A percentile compares a stretch with the other conserved stretches of the same genome.
phyloP scores from a whole-genome alignment of 2,888 invertebrate species.

The Myopa tessellatipennis region DNA sequence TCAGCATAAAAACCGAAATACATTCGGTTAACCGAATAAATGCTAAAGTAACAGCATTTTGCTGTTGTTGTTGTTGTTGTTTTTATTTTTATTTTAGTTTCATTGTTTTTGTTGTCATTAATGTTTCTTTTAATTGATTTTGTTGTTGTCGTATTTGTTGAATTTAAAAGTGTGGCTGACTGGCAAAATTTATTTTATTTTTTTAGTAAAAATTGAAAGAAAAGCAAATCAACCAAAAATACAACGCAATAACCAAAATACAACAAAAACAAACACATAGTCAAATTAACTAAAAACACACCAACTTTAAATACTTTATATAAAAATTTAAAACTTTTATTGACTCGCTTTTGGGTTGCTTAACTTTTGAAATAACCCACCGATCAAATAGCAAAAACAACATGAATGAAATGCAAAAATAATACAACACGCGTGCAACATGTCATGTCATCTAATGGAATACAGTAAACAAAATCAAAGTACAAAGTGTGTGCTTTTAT shows the following conservation, averaged over 20 bases:
- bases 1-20: background rate
- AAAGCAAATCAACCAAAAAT: too few relatives aligned
- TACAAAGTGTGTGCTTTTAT: too few relatives aligned
- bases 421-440: too few relatives aligned
- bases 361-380: background rate
- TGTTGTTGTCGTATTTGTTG: constrained; percentile 4
- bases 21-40: too few relatives aligned
- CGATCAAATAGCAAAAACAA: too few relatives aligned
- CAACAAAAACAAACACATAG: background rate
- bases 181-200: background rate
- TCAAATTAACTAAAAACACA: background rate
- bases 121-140: background rate
- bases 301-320: background rate
- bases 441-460: too few relatives aligned
- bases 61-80: background rate
- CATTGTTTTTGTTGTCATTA: background rate
- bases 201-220: too few relatives aligned
- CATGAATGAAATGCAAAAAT: too few relatives aligned
- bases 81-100: background rate
- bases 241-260: background rate
- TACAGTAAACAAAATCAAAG: too few relatives aligned
- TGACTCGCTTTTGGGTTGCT: background rate
- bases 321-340: background rate
- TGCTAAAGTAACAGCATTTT: background rate
- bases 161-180: background rate